Conservation (phyloP, 2,113 vertebrate species). For the Scomber japonicus region DNA sequence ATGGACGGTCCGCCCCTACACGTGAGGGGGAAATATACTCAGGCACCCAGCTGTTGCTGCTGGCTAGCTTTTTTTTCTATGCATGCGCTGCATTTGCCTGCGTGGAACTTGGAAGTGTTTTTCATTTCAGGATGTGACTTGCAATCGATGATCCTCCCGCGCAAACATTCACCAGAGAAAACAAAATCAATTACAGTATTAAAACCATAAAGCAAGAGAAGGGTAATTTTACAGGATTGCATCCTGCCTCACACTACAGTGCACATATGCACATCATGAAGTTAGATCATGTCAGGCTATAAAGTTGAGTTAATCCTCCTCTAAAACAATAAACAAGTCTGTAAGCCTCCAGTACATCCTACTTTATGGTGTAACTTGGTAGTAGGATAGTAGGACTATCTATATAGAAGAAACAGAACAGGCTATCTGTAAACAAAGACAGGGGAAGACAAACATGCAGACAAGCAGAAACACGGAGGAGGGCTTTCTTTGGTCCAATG, state of each 20-base stretch:
- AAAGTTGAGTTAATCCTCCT: not conserved
- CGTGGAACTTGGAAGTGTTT: constrained; percentile 11
- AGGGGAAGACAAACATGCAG: not conserved
- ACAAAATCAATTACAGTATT: constrained; percentile 10
- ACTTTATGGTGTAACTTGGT: too few relatives aligned
- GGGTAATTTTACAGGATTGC: not conserved
- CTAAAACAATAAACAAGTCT: not conserved
- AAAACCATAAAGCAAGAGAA: not conserved
- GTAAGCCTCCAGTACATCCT: not conserved
- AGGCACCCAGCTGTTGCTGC: constrained; percentile 49
- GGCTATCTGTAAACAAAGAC: not conserved
- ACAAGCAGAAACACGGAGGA: not conserved
- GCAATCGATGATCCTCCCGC: not conserved
- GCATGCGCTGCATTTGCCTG: not conserved
- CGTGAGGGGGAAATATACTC: constrained; percentile 50
- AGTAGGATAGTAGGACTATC: too few relatives aligned
- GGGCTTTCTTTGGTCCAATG: constrained; percentile 3
- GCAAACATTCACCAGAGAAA: constrained; percentile 7
- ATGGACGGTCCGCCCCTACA: constrained; percentile 46
- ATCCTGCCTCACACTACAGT: not conserved
- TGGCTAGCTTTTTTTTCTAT: not conserved
- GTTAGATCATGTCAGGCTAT: not conserved
- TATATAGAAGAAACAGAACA: not conserved
- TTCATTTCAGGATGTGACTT: not conserved
- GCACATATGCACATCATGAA: not conserved